Percentiles rank a stretch among this genome's conserved stretches.
phyloP scores from a whole-genome alignment of 2,797 vertebrate genomes.

The Odontamblyopus rebecca region DNA sequence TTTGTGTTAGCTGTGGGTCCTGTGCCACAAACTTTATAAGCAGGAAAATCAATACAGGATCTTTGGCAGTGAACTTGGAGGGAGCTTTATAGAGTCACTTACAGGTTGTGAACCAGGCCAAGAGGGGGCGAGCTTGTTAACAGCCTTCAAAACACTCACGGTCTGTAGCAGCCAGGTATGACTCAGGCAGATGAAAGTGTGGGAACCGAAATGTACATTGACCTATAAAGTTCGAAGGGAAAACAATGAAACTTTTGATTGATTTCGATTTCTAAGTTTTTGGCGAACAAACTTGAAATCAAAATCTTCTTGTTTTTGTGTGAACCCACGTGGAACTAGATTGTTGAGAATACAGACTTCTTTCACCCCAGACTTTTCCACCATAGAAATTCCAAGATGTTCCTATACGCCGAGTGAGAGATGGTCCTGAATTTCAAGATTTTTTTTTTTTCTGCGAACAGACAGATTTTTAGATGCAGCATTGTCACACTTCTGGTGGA shows the following conservation, averaged over 20 bases:
- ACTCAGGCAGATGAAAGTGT: background rate
- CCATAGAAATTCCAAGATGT: too few relatives aligned
- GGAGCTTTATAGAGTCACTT: conserved; percentile 43
- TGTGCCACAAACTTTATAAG: conserved; percentile 59
- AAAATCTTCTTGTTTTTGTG: too few relatives aligned
- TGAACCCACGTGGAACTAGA: too few relatives aligned
- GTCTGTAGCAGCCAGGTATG: background rate
- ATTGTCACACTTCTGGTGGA: too few relatives aligned
- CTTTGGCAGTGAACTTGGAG: conserved; percentile 44
- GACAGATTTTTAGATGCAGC: too few relatives aligned
- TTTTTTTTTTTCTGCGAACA: too few relatives aligned
- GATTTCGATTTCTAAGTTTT: background rate
- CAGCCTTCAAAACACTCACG: background rate
- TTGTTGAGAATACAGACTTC: too few relatives aligned
- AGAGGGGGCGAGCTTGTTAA: background rate
- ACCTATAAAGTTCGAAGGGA: background rate
- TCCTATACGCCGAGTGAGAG: too few relatives aligned
- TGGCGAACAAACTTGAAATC: too few relatives aligned
- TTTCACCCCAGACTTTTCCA: too few relatives aligned
- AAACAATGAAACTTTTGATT: background rate
- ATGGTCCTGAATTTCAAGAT: too few relatives aligned
- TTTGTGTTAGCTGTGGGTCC: conserved; percentile 44
- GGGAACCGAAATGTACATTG: background rate
- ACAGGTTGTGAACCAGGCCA: conserved; percentile 17
- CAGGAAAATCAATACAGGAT: conserved; percentile 62